Percentiles rank a stretch among this genome's conserved stretches.
Conservation (phyloP, 2,888 invertebrate species). For the Ennomos quercinarius region DNA sequence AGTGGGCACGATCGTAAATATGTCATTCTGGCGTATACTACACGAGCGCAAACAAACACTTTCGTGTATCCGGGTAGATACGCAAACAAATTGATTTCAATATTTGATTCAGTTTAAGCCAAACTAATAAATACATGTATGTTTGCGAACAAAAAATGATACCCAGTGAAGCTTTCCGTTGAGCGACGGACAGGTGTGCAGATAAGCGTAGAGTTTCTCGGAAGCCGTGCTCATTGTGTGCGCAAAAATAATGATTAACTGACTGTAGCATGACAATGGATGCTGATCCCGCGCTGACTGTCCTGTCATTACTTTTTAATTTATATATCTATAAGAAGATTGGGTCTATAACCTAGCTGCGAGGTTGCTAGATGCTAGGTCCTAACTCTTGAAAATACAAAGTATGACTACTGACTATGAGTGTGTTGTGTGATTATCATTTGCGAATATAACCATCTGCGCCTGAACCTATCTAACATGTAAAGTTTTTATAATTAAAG, state of each 20-base stretch:
- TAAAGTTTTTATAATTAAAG: too few species aligned
- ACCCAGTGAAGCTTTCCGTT: constrained; percentile 51
- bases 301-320: constrained; percentile 1
- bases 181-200: constrained; percentile 86
- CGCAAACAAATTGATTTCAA: constrained; percentile 16
- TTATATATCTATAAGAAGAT: too few species aligned
- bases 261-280: constrained; percentile 45
- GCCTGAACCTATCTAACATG: too few species aligned
- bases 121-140: constrained; percentile 18
- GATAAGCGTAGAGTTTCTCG: constrained; percentile 65
- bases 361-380: too few species aligned
- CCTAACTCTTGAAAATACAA: too few species aligned
- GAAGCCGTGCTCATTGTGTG: constrained; percentile 66
- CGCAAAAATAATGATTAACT: constrained; percentile 68
- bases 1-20: constrained; percentile 17
- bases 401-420: too few species aligned
- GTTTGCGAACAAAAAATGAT: constrained; percentile 21
- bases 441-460: too few species aligned
- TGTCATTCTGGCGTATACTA: constrained; percentile 1
- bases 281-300: constrained; percentile 38
- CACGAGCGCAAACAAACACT: constrained; percentile 11
- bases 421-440: too few species aligned
- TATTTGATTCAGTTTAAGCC: constrained; percentile 19
- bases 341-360: too few species aligned
- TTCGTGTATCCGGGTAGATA: constrained; percentile 28